Evolutionary conservation across 2,797 vertebrate species (phyloP).

Genomic region (Agapornis canus): DNA sequence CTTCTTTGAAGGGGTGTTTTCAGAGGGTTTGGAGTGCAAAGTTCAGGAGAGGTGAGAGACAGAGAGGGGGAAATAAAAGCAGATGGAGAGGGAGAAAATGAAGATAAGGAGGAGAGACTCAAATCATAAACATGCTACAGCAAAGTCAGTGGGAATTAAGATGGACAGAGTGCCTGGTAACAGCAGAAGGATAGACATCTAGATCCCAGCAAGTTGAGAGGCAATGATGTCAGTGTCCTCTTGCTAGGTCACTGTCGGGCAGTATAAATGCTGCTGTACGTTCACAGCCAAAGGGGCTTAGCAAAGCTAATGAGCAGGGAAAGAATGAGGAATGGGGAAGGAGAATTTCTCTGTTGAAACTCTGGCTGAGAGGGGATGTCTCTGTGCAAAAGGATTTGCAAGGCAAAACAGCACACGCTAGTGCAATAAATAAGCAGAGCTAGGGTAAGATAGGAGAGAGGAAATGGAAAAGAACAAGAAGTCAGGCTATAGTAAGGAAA

Average conservation of each 20-base stretch:
- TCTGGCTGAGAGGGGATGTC: slow-evolving; percentile 9
- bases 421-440: slow-evolving; percentile 19
- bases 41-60: not conserved
- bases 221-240: not conserved
- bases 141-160: not conserved
- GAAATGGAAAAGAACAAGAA: slow-evolving; percentile 5
- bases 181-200: not conserved
- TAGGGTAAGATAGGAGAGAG: not conserved
- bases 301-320: slow-evolving; percentile 48
- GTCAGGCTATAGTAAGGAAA: not conserved
- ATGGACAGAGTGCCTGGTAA: not conserved
- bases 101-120: not conserved
- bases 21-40: not conserved
- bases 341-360: slow-evolving; percentile 53
- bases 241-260: slow-evolving; percentile 9
- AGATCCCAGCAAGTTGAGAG: not conserved
- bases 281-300: slow-evolving; percentile 31
- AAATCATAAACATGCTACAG: not conserved
- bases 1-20: not conserved
- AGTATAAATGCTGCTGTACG: slow-evolving; percentile 1
- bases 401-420: slow-evolving; percentile 23
- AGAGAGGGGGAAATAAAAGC: not conserved
- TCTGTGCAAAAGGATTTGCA: slow-evolving; percentile 44
- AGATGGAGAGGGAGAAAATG: not conserved
- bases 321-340: not conserved